A percentile compares a stretch with the other conserved stretches of the same genome.
phyloP scores from a whole-genome alignment of 2,888 invertebrate genomes.

The Celastrina argiolus region DNA sequence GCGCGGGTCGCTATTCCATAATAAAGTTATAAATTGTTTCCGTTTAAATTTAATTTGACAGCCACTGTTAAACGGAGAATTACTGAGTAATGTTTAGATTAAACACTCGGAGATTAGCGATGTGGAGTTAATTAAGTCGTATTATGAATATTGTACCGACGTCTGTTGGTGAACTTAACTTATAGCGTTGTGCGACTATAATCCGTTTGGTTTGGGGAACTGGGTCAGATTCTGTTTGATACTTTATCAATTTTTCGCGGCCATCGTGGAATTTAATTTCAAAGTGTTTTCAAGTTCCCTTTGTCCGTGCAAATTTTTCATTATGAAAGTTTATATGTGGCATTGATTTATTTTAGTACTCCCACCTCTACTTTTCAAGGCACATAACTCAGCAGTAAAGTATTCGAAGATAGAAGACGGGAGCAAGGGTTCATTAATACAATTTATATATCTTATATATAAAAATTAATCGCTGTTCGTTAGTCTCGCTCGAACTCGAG shows the following conservation, averaged over 20 bases:
- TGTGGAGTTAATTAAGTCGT: constrained; percentile 40
- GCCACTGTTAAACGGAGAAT: constrained; percentile 60
- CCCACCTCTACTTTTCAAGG: no score
- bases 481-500: no score
- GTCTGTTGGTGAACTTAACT: constrained; percentile 19
- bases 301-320: background rate
- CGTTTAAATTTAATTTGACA: constrained; percentile 76
- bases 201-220: constrained; percentile 1
- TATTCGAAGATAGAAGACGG: no score
- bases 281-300: background rate
- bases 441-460: no score
- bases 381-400: no score
- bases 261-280: constrained; percentile 3
- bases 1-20: constrained; percentile 64
- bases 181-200: constrained; percentile 6
- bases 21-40: constrained; percentile 74
- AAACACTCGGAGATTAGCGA: constrained; percentile 54
- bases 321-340: background rate
- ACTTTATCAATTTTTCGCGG: constrained; percentile 9
- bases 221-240: background rate
- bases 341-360: no score
- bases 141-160: constrained; percentile 21
- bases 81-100: constrained; percentile 62
- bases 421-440: no score
- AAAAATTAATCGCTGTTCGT: no score